Base-by-base conservation (phyloP, 1,140 invertebrate species). In the Zaprionus ornatus region DNA sequence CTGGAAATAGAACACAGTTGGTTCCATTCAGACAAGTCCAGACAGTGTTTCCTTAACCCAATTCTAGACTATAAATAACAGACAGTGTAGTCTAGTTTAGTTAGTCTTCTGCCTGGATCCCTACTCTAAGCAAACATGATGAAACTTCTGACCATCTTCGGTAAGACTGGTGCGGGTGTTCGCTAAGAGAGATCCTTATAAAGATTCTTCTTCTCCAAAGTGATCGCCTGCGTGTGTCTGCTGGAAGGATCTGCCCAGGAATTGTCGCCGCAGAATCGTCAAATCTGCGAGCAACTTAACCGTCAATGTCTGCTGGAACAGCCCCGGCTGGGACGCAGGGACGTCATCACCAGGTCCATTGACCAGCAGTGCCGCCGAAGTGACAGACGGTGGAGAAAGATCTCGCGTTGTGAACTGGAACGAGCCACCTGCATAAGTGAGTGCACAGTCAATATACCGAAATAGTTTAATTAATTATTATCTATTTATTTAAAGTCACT, bases 371-470 rank as follows among this genome's bases (percentile, higher is more conserved):
- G 84, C 13, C 54, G 84, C 0, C 4, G 0, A 0, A 3, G 0
- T 0, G 10, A 4, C 23, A 7, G 5, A 0, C 52, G 25, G 7
- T 88, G 84, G 84, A 70, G 40, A 0, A 37, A 66, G 23, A 27
- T 88, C 0, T 25, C 77, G 6, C 85, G 81, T 0, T 88, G 84
- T 32, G 54, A 88, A 17, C 21, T 88, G 29, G 13, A 56, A 6
- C 27, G 42, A 0, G 84, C 74, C 15, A 50, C 48, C 50, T 88
- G 84, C 7, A 81, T 88, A 70, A 68, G 84, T 80, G 17, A 23
- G 2, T 23, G 0, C 3, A 2, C n/a, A 37, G 3, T 40, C 15
- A 48, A 32, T 7, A 5, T 56, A 6, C 10, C 15, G 5, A 42
- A 17, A 27, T 29, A 12, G 1, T 21, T 63, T 12, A 17, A 29